Percentiles rank a stretch among this genome's conserved stretches.
phyloP scores from a whole-genome alignment of 1,140 invertebrate genomes.

The Penaeus japonicus region DNA sequence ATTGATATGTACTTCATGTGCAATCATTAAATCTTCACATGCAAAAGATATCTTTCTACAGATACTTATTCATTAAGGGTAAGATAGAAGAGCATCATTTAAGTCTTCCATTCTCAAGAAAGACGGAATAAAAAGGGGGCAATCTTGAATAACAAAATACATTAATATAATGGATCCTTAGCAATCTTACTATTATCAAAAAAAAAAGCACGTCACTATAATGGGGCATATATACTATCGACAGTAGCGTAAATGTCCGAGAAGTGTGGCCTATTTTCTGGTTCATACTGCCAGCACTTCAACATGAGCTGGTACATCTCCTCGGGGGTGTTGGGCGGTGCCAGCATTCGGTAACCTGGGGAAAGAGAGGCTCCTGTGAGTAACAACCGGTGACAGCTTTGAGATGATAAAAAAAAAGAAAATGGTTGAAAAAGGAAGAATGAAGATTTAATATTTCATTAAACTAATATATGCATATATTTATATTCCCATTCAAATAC shows the following conservation, averaged over 20 bases:
- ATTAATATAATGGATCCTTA: not conserved
- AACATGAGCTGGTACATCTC: constrained; percentile 91
- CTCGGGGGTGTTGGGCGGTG: constrained; percentile 85
- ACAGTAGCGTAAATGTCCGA: constrained; percentile 76
- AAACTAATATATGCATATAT: no score
- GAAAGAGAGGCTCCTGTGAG: constrained; percentile 36
- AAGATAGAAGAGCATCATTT: no score
- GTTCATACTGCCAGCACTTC: constrained; percentile 91
- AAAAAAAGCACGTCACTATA: not conserved
- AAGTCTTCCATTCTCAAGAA: no score
- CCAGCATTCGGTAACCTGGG: constrained; percentile 89
- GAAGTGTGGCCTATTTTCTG: constrained; percentile 90
- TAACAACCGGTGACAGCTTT: not conserved
- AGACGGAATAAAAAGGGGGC: no score
- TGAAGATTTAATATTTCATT: no score
- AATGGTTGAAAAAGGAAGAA: not conserved
- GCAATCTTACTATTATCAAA: not conserved
- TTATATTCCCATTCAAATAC: no score
- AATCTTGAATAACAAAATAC: not conserved
- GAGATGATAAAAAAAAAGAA: not conserved
- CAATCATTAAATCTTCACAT: no score
- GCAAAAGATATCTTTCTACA: no score
- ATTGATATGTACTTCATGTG: no score
- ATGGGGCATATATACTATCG: constrained; percentile 45
- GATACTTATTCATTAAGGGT: no score